Evolutionary conservation across 2,888 invertebrate genomes (phyloP).

Genomic region (Desoria tigrina): DNA sequence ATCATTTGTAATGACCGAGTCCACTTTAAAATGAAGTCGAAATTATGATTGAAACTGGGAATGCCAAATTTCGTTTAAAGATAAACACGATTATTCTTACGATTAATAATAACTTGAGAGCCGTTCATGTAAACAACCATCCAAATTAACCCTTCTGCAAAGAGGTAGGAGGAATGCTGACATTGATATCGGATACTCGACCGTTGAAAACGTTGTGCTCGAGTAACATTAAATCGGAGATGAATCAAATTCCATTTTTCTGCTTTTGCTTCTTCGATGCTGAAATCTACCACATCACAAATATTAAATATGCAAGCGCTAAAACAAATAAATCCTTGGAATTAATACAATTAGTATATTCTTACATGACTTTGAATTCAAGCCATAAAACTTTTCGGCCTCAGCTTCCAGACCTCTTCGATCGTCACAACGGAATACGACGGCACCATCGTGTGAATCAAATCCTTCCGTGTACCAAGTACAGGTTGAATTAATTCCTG

Average conservation of each 20-base stretch:
- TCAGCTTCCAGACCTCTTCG: background rate
- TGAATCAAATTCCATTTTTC: constrained; percentile 4
- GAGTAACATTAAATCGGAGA: background rate
- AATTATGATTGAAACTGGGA: too few relatives aligned
- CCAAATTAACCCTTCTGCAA: constrained; percentile 22
- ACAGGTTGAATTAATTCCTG: background rate
- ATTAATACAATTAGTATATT: too few relatives aligned
- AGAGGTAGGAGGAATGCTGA: constrained; percentile 3
- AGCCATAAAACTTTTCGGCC: constrained; percentile 15
- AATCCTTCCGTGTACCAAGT: constrained; percentile 2
- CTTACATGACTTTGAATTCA: constrained; percentile 16
- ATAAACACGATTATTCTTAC: background rate
- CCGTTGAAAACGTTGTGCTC: background rate
- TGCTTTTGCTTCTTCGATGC: constrained; percentile 9
- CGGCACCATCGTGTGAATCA: constrained; percentile 3
- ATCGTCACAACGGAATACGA: constrained; percentile 11
- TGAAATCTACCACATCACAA: constrained; percentile 12
- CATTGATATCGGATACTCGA: constrained; percentile 1
- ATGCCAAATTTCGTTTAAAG: too few relatives aligned
- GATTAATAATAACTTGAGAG: background rate
- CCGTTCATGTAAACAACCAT: background rate
- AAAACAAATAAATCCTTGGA: too few relatives aligned
- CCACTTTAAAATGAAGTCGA: too few relatives aligned
- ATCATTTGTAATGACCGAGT: background rate
- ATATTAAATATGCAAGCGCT: too few relatives aligned